Evolutionary conservation across 2,888 invertebrate genomes (phyloP), one percentile per base, ranked within the genome.

Genomic region (Nemapogon koenigi): DNA sequence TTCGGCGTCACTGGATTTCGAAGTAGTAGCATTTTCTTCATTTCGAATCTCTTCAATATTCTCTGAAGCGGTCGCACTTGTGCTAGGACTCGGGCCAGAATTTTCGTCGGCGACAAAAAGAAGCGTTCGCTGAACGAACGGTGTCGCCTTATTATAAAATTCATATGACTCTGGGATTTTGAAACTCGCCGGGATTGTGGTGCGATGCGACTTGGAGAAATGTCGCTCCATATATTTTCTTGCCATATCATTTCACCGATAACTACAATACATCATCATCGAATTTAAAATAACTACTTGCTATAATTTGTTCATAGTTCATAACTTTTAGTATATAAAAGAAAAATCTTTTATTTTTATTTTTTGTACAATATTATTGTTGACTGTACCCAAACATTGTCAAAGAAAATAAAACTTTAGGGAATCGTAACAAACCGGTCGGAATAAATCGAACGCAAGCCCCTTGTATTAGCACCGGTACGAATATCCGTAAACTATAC

Each of bases 171-270:
- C 80, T 2, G 78, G 75, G 4, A 75, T 59, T 61, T 76, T 79
- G 46, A 78, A 76, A 48, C 65, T 72, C 30, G 71, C 53, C 17
- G 79, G 78, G 53, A 78, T 78, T 2, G 79, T 78, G 2, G 73
- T 76, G 11, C 45, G 70, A 30, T 72, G 68, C 4, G 78, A 61
- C 48, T 75, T 78, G 3, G 76, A 67, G 45, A 78, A 72, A 45
- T 68, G 62, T 47, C 73, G 73, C 68, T 80, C 80, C 75, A 79
- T 78, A 64, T 78, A 80, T 69, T 79, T 79, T 60, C 69, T 76
- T 62, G 79, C 78, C 78, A 79, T 76, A 51, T 59, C 75, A 69
- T 54, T 50, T 48, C 33, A 33, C n/a, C 4, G 6, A 7, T 7
- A 22, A 7, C 4, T 22, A 22, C 10, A 22, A 22, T 22, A 7